A percentile compares a stretch with the other conserved stretches of the same genome.
Evolutionary conservation across 2,797 vertebrate species (phyloP).

Genomic region (Bufotes viridis): DNA sequence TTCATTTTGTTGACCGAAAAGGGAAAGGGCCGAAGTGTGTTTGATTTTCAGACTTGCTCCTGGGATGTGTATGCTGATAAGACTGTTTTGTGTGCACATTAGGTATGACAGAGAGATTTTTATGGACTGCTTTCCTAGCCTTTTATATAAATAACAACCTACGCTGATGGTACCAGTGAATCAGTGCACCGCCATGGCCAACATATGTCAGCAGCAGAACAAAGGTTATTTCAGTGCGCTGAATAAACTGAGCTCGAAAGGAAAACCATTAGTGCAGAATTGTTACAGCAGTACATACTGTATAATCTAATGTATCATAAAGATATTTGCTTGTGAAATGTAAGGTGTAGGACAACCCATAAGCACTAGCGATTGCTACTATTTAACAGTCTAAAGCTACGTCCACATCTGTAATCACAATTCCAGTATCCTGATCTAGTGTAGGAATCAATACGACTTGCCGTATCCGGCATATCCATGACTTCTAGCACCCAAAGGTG

Average conservation of each 20-base stretch:
- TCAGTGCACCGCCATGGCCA: slow-evolving; percentile 12
- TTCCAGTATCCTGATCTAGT: too few relatives aligned
- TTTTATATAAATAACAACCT: slow-evolving; percentile 32
- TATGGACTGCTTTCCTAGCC: slow-evolving; percentile 20
- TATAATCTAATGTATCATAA: neutral
- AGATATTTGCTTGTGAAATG: neutral
- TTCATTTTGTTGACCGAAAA: neutral
- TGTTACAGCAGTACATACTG: neutral
- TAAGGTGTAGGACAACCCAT: neutral
- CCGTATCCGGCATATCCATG: too few relatives aligned
- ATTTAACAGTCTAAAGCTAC: too few relatives aligned
- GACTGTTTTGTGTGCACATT: slow-evolving; percentile 24
- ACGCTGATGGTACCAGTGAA: slow-evolving; percentile 27
- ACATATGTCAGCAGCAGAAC: neutral
- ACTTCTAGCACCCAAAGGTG: too few relatives aligned
- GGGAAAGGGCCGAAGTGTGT: neutral
- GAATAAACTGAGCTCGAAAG: neutral
- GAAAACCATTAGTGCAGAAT: neutral
- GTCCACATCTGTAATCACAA: too few relatives aligned
- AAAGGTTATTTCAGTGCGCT: slow-evolving; percentile 9
- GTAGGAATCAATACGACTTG: too few relatives aligned
- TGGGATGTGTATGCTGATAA: slow-evolving; percentile 19
- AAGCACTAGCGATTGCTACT: too few relatives aligned
- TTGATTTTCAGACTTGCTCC: slow-evolving; percentile 16
- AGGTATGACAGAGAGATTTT: slow-evolving; percentile 17